These are phyloP conservation scores for Arnoldichthys spilopterus DNA, from an alignment of 2,797 vertebrate species.

Conservation along the genomic window DNA sequence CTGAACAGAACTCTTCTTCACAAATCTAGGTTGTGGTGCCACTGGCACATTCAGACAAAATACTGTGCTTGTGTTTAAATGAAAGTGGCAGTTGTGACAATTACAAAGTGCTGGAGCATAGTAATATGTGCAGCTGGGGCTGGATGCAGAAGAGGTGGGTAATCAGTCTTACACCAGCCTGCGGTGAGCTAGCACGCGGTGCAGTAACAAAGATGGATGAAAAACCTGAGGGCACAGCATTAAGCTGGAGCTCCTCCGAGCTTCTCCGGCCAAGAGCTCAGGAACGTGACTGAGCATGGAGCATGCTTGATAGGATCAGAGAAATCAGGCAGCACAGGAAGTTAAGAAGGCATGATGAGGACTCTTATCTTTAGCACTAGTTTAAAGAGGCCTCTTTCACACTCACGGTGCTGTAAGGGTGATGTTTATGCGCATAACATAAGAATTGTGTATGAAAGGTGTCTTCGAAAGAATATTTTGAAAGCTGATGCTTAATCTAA, in stretches of 20 bases:
- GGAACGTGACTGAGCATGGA: conserved; percentile 62
- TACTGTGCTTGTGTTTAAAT: conserved; percentile 39
- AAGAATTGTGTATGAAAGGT: neutral
- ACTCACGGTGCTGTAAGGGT: neutral
- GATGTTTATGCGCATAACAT: too few relatives aligned
- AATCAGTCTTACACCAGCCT: conserved; percentile 74
- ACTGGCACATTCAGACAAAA: neutral
- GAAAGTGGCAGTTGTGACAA: conserved; percentile 67
- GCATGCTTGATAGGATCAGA: conserved; percentile 57
- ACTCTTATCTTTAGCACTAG: neutral
- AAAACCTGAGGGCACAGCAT: conserved; percentile 66
- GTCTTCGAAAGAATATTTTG: neutral
- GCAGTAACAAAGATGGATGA: conserved; percentile 79
- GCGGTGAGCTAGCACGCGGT: conserved; percentile 62
- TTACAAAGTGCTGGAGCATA: conserved; percentile 69
- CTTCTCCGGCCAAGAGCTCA: conserved; percentile 56
- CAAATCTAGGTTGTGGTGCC: neutral
- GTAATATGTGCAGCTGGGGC: conserved; percentile 68
- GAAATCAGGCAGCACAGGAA: conserved; percentile 42
- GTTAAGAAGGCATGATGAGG: neutral
- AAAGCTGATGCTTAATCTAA: too few relatives aligned
- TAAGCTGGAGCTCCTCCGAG: conserved; percentile 61
- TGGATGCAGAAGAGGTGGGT: conserved; percentile 65
- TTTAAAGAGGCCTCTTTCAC: neutral
- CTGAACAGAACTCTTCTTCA: neutral